Evolutionary conservation across 2,888 invertebrate genomes (phyloP).

Genomic region (Clepsis dumicolana): DNA sequence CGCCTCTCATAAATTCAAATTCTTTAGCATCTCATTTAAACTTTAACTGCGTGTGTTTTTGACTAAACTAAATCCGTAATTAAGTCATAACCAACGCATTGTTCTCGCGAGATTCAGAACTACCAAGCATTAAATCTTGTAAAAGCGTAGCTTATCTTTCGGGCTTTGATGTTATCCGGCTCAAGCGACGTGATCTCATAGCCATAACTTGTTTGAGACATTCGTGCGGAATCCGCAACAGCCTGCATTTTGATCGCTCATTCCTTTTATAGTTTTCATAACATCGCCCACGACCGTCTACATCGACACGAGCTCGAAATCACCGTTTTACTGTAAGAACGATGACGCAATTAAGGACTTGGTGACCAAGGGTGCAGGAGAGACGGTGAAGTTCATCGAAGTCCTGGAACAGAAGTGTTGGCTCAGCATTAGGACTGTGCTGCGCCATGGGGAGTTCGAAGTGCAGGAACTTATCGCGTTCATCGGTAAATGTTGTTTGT

Average conservation of each 20-base stretch:
- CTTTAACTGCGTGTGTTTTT: background rate
- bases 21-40: background rate
- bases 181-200: slow-evolving; percentile 30
- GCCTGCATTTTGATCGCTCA: slow-evolving; percentile 58
- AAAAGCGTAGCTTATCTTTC: slow-evolving; percentile 6
- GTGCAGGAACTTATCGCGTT: slow-evolving; percentile 83
- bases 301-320: slow-evolving; percentile 76
- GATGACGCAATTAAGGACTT: slow-evolving; percentile 64
- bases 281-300: slow-evolving; percentile 86
- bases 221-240: slow-evolving; percentile 36
- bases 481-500: slow-evolving; percentile 68
- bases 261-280: slow-evolving; percentile 79
- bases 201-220: slow-evolving; percentile 5
- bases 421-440: slow-evolving; percentile 75
- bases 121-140: slow-evolving; percentile 27
- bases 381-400: slow-evolving; percentile 67
- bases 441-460: slow-evolving; percentile 78
- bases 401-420: slow-evolving; percentile 71
- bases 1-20: background rate
- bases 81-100: slow-evolving; percentile 23
- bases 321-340: slow-evolving; percentile 78
- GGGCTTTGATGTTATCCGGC: slow-evolving; percentile 14
- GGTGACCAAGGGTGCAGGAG: slow-evolving; percentile 49
- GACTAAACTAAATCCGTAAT: slow-evolving; percentile 18
- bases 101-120: slow-evolving; percentile 20